Conservation (phyloP, 2,888 invertebrate species). For the Heliconius ismenius region DNA sequence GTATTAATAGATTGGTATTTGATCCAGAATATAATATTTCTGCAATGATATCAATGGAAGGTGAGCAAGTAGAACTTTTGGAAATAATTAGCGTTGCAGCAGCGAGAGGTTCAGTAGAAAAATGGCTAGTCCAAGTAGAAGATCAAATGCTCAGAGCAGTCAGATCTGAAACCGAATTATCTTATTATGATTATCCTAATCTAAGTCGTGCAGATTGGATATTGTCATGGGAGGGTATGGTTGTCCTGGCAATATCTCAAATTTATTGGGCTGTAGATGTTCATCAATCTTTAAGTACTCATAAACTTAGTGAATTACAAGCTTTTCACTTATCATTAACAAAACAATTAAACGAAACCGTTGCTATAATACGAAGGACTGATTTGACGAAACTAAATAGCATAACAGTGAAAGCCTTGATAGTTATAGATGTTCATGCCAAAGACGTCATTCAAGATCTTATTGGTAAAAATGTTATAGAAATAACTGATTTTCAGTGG, state of each 20-base stretch:
- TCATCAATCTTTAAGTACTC: slow-evolving; percentile 84
- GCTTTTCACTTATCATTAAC: slow-evolving; percentile 81
- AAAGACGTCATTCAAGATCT: slow-evolving; percentile 89
- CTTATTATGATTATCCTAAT: slow-evolving; percentile 84
- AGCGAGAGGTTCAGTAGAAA: slow-evolving; percentile 91
- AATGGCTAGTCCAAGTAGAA: slow-evolving; percentile 92
- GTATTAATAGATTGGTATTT: slow-evolving; percentile 88
- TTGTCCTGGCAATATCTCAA: slow-evolving; percentile 89
- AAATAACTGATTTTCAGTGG: slow-evolving; percentile 92
- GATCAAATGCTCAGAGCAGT: slow-evolving; percentile 89
- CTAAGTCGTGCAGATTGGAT: slow-evolving; percentile 86
- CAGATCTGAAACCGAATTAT: slow-evolving; percentile 84
- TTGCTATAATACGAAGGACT: slow-evolving; percentile 86
- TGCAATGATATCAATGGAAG: slow-evolving; percentile 89
- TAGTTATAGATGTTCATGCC: slow-evolving; percentile 93
- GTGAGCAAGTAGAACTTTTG: slow-evolving; percentile 85
- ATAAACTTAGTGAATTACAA: slow-evolving; percentile 79
- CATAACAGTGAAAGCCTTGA: slow-evolving; percentile 90
- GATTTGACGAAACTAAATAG: slow-evolving; percentile 86
- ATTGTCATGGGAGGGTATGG: slow-evolving; percentile 90
- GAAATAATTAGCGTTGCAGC: slow-evolving; percentile 85
- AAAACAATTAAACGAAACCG: slow-evolving; percentile 87
- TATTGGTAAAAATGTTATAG: slow-evolving; percentile 83
- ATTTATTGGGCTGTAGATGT: slow-evolving; percentile 92
- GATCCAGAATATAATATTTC: slow-evolving; percentile 87